These are phyloP conservation scores for Nothocercus nigrocapillus DNA, from an alignment of 2,113 vertebrate species.

Conservation along the genomic window DNA sequence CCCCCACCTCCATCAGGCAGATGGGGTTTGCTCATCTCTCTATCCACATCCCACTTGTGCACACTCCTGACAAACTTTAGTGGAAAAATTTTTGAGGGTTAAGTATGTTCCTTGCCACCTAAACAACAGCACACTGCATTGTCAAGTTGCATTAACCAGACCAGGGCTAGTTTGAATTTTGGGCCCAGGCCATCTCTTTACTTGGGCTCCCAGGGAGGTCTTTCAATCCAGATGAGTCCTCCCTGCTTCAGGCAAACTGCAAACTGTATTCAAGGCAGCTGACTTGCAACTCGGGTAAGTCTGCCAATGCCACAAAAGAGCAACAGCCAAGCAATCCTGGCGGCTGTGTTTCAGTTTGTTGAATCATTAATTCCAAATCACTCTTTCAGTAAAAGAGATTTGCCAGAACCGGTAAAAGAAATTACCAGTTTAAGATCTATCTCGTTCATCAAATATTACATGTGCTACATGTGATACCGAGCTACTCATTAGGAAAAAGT, in stretches of 20 bases:
- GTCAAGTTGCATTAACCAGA: background rate
- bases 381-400: background rate
- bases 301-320: background rate
- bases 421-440: background rate
- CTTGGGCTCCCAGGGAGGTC: fast-evolving
- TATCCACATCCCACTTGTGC: background rate
- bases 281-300: background rate
- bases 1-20: background rate
- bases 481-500: background rate
- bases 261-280: background rate
- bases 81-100: background rate
- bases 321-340: background rate
- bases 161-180: background rate
- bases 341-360: background rate
- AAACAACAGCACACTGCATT: background rate
- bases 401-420: background rate
- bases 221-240: background rate
- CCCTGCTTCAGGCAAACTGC: background rate
- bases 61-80: background rate
- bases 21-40: background rate
- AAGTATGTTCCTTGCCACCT: background rate
- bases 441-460: background rate
- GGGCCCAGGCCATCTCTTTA: background rate
- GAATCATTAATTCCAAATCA: background rate
- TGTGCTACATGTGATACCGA: background rate